Evolutionary conservation across 2,888 invertebrate genomes (phyloP).

Genomic region (Smittia aterrima): DNA sequence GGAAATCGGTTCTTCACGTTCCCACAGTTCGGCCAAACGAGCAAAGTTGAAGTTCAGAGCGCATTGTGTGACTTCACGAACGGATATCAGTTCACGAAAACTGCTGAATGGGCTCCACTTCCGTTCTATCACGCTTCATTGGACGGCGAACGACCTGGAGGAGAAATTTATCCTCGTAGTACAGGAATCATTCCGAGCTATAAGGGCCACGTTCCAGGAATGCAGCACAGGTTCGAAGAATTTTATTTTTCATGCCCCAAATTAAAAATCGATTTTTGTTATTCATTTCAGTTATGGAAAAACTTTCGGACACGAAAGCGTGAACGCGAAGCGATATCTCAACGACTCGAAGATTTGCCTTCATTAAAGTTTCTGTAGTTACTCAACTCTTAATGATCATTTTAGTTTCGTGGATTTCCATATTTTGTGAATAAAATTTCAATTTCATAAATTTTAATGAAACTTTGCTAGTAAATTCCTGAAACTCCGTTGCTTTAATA

Average conservation of each 20-base stretch:
- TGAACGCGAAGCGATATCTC: constrained; percentile 72
- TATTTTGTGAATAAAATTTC: not conserved
- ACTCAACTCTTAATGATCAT: too few species aligned
- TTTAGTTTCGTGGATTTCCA: too few species aligned
- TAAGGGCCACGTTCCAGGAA: constrained; percentile 75
- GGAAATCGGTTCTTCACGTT: constrained; percentile 51
- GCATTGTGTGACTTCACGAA: constrained; percentile 73
- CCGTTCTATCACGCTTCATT: constrained; percentile 37
- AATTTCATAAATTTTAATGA: not conserved
- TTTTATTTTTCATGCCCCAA: not conserved
- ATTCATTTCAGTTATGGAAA: constrained; percentile 63
- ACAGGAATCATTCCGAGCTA: constrained; percentile 75
- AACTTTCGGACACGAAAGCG: constrained; percentile 71
- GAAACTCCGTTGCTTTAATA: not conserved
- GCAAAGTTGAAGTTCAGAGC: constrained; percentile 65
- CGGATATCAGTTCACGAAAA: constrained; percentile 68
- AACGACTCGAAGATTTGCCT: constrained; percentile 52
- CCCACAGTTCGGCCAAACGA: constrained; percentile 50
- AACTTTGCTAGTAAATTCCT: not conserved
- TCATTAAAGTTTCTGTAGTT: not conserved
- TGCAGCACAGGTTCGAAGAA: constrained; percentile 60
- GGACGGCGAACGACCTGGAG: constrained; percentile 24
- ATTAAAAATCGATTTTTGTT: not conserved
- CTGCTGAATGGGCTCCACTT: constrained; percentile 73
- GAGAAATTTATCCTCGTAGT: constrained; percentile 69